Percentiles rank a stretch among this genome's conserved stretches.
Conservation (phyloP, 1,140 invertebrate genomes). For the Brachionus angularis region DNA sequence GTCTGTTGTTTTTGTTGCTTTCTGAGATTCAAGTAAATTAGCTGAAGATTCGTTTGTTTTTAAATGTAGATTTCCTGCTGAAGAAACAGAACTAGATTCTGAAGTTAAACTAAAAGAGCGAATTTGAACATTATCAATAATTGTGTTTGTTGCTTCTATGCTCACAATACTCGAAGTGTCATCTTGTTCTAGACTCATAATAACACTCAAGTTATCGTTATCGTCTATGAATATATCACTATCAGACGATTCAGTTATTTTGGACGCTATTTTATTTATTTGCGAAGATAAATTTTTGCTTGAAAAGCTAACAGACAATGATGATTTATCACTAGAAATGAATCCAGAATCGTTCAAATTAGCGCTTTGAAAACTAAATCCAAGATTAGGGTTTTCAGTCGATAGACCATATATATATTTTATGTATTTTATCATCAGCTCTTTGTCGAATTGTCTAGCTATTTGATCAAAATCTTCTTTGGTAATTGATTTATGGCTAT, state of each 20-base stretch:
- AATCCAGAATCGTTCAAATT: neutral
- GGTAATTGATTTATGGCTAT: no score
- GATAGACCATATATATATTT: slow-evolving; percentile 19
- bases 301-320: neutral
- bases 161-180: slow-evolving; percentile 1
- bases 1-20: neutral
- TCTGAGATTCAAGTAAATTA: neutral
- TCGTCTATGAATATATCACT: slow-evolving; percentile 1
- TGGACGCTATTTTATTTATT: neutral
- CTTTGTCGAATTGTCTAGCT: slow-evolving; percentile 1
- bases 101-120: slow-evolving; percentile 1
- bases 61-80: neutral
- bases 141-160: neutral
- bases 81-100: neutral
- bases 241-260: neutral
- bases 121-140: neutral
- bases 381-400: neutral
- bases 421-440: neutral
- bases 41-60: neutral
- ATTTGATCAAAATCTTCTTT: neutral
- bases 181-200: slow-evolving; percentile 6
- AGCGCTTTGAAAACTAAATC: neutral
- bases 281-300: neutral
- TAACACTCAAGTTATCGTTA: slow-evolving; percentile 14
- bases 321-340: neutral